Base-by-base conservation (phyloP, 2,797 vertebrate species). In the Astyanax mexicanus region DNA sequence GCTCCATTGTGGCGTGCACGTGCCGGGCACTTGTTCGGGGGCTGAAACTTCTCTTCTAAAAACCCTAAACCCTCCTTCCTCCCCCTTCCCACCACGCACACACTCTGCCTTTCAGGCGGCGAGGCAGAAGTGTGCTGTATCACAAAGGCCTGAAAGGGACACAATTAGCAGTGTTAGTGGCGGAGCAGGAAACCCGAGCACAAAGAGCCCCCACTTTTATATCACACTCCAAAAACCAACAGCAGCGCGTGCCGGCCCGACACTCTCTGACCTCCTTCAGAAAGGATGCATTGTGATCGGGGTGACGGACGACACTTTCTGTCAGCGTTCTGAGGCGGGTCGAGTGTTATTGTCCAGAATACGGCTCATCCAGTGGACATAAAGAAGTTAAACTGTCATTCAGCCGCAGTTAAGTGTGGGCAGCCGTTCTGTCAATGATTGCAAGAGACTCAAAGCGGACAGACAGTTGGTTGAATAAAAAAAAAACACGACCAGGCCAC, bases 1-100 rank as follows among this genome's bases (percentile, higher is more conserved):
- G 83, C 84, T 80, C 83, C 86, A 92, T 93, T 94, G 90, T 91
- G 84, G 85, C 67, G 84, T 79, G 84, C 91, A 92, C 89, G 85
- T 92, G 92, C 88, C 85, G 81, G 71, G 79, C 86, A 86, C 89
- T 89, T 89, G 86, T 89, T 87, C 87, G 66, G 70, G 76, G 74
- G 52, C 52, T 57, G 19, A 35, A 60, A 38, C 80, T 45, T 71
- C 25, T 52, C 49, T 23, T 52, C 49, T 23, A 74, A 81, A 77
- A 78, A 70, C 42, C 85, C 77, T 84, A 83, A 85, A 75, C 83
- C 70, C 84, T 69, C 66, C 19, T 55, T 83, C 44, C 19, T n/a
- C 17, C 55, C 82, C 79, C 81, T 78, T 69, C 80, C 29, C 29
- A 32, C 77, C 61, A 73, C 78, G 67, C 66, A 40, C 61, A 66